Evolutionary conservation across 1,140 invertebrate genomes (phyloP), one percentile per base, ranked within the genome.

Genomic region (Drosophila orena): DNA sequence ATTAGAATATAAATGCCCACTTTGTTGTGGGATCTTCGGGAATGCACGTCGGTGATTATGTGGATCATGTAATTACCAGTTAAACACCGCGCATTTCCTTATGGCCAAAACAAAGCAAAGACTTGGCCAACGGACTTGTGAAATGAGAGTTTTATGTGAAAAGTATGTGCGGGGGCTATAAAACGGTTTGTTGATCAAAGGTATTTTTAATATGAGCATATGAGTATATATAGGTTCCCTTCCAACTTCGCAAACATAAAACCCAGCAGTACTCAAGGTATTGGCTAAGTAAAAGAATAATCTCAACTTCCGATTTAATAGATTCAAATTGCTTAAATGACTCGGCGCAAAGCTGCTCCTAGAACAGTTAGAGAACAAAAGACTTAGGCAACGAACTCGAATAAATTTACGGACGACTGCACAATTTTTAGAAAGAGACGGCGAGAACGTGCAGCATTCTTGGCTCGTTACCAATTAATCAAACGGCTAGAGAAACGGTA

Each of bases 1-100:
- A 89, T 88, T 88, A 88, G 83, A 88, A 88, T 88, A 83, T 89
- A 89, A 83, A 89, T 83, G 80, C 56, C 81, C 71, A 65, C 60
- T 76, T 83, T 88, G 75, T 76, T 73, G 65, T 27, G 43, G 74
- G 62, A 88, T 58, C 79, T 55, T 11, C 43, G 52, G 56, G 62
- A 64, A 74, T 69, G 68, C 62, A 56, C 20, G 57, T 8, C 38
- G 30, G 47, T 42, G 70, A 70, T 74, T 54, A 56, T 57, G 54
- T 49, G 35, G 62, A 66, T 74, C 49, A 78, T 61, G 62, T 77
- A 81, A 85, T 83, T 84, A 65, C 37, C 24, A 49, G 44, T 47
- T 50, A 52, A 59, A 59, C 43, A 44, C 56, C 22, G n/a, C 57
- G 65, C 52, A 86, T 74, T 81, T 84, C 81, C 81, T 84, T 81